Evolutionary conservation across 2,888 invertebrate species (phyloP), one percentile per base, ranked within the genome.

Genomic region (Philaethria dido): DNA sequence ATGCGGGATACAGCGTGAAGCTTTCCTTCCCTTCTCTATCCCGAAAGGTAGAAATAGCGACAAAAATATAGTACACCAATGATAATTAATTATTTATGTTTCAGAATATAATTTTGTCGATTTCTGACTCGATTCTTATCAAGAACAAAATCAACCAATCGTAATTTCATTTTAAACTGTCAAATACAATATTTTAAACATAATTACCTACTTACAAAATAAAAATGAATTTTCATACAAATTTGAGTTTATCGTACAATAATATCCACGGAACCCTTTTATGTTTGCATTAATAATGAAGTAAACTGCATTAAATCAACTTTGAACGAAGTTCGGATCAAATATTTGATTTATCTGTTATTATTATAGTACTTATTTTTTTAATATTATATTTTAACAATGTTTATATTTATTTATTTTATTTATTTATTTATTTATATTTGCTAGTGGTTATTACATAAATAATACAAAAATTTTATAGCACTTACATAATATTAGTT

Each of bases 241-340:
- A 52, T 50, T 50, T 50, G 5, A 33, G 6, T 33, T 52, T 62
- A 48, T 62, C 48, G 42, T 13, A 62, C 55, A 67, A 62, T 29
- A 39, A 48, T 57, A 62, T 67, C 50, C 55, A 48, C 29, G 50
- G 29, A 57, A 57, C 42, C 29, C 29, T 29, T 67, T 67, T 22
- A 47, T 63, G 62, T 67, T 67, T 59, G 57, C 42, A 48, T 42
- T 42, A 29, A 55, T 59, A 57, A 67, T 67, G 62, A 62, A 29
- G 48, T 25, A 55, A 62, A 55, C 55, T 66, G 57, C 62, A 44
- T 39, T 62, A 57, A 67, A 57, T 67, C 55, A 62, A 67, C 57
- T 57, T 62, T 67, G 33, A 50, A 57, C 57, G 25, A 29, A 39
- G 39, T 42, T 22, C 20, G 18, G 16, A 29, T 36, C 22, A 8